Conservation (phyloP, 2,797 vertebrate species). For the Girardinus metallicus region DNA sequence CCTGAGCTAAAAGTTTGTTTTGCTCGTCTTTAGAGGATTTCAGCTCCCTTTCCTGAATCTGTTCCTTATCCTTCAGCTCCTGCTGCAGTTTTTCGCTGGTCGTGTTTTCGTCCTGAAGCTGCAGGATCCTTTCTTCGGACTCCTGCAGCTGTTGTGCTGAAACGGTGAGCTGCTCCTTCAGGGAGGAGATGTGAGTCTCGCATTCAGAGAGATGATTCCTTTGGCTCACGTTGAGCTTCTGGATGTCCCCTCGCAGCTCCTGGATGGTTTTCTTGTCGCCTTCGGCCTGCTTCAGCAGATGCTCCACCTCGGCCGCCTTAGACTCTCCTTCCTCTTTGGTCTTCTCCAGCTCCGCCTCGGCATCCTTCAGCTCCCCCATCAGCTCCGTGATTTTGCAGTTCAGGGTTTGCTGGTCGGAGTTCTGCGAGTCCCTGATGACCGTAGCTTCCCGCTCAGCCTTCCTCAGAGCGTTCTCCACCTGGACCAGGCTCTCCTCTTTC, state of each 20-base stretch:
- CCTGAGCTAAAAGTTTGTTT: constrained; percentile 81
- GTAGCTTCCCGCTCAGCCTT: constrained; percentile 80
- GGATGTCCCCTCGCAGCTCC: constrained; percentile 81
- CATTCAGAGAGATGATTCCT: constrained; percentile 80
- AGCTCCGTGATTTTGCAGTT: constrained; percentile 80
- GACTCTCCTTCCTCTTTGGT: constrained; percentile 72
- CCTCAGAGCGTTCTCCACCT: constrained; percentile 77
- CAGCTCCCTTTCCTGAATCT: constrained; percentile 81
- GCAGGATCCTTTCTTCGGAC: constrained; percentile 70
- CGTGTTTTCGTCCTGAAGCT: constrained; percentile 73
- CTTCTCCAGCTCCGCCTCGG: constrained; percentile 76
- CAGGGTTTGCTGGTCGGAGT: constrained; percentile 80
- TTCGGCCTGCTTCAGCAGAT: constrained; percentile 77
- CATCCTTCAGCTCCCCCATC: constrained; percentile 73
- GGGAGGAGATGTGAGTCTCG: constrained; percentile 78
- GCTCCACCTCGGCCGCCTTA: constrained; percentile 78
- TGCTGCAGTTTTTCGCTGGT: constrained; percentile 72
- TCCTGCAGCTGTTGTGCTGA: constrained; percentile 77
- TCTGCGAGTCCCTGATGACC: constrained; percentile 83
- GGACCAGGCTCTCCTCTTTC: constrained; percentile 85
- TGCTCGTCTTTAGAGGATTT: constrained; percentile 84
- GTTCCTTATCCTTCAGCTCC: constrained; percentile 76
- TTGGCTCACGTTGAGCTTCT: constrained; percentile 73
- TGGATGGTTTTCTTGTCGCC: constrained; percentile 79
- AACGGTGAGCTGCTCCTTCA: constrained; percentile 83